Conservation (phyloP, 2,888 invertebrate genomes). For the Malacosoma neustria region DNA sequence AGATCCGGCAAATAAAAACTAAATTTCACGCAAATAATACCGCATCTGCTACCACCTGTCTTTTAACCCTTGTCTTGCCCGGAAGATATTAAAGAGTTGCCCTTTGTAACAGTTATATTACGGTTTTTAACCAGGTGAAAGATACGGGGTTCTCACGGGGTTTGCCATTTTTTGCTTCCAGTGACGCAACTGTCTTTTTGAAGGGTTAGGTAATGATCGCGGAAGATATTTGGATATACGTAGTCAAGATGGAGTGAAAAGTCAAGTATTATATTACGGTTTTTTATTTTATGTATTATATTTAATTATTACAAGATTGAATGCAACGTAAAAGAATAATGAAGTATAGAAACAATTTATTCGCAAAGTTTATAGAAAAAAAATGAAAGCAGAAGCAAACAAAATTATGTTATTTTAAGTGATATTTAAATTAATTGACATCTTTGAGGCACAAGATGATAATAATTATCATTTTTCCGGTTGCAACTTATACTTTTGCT, state of each 20-base stretch:
- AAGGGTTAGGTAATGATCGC: slow-evolving; percentile 4
- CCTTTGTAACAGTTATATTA: slow-evolving; percentile 61
- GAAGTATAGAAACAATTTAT: background rate
- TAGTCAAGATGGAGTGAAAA: too few relatives aligned
- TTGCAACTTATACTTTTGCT: too few relatives aligned
- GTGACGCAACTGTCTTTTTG: slow-evolving; percentile 35
- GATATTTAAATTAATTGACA: too few relatives aligned
- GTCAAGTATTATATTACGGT: too few relatives aligned
- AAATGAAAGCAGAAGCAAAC: too few relatives aligned
- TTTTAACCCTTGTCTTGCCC: slow-evolving; percentile 50
- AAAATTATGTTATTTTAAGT: too few relatives aligned
- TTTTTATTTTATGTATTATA: background rate
- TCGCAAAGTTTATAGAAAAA: too few relatives aligned
- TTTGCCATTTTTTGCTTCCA: background rate
- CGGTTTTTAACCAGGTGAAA: slow-evolving; percentile 53
- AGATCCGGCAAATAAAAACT: slow-evolving; percentile 46
- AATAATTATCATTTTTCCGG: too few relatives aligned
- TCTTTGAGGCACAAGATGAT: too few relatives aligned
- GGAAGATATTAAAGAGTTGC: slow-evolving; percentile 53
- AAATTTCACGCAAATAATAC: slow-evolving; percentile 68
- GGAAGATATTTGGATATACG: too few relatives aligned
- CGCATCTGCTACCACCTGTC: slow-evolving; percentile 68
- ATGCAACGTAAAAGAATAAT: background rate
- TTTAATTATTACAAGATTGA: background rate
- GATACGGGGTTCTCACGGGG: slow-evolving; percentile 57